Evolutionary conservation across 2,113 vertebrate species (phyloP).

Genomic region (Elachura formosa): DNA sequence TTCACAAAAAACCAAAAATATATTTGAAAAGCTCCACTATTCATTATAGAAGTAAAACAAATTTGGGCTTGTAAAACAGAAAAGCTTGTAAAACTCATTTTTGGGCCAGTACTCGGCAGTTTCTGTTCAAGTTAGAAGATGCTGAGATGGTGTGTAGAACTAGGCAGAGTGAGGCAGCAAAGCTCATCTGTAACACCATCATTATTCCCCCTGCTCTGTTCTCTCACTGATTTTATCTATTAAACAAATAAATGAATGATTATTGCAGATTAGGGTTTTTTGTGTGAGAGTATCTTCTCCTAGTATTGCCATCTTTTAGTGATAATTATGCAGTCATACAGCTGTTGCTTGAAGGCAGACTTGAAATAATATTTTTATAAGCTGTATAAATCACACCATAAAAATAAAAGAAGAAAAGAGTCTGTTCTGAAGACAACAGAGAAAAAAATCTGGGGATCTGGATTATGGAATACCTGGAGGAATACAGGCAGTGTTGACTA

Average conservation of each 20-base stretch:
- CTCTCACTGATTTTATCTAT: constrained; percentile 24
- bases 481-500: not conserved
- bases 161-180: not conserved
- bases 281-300: not conserved
- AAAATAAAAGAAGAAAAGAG: not conserved
- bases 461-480: not conserved
- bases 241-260: constrained; percentile 48
- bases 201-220: not conserved
- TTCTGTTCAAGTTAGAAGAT: not conserved
- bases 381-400: not conserved
- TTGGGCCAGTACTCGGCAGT: not conserved
- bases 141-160: not conserved
- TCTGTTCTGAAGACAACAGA: not conserved
- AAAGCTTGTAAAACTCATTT: not conserved
- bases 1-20: not conserved
- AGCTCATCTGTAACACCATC: not conserved
- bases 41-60: not conserved
- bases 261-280: constrained; percentile 3
- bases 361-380: constrained; percentile 24
- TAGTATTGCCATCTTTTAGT: not conserved
- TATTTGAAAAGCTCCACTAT: not conserved
- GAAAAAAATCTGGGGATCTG: not conserved
- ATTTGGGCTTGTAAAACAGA: not conserved
- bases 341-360: constrained; percentile 30
- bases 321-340: constrained; percentile 25